Conservation (phyloP, 2,888 invertebrate genomes). For the Podotricha telesiphe region DNA sequence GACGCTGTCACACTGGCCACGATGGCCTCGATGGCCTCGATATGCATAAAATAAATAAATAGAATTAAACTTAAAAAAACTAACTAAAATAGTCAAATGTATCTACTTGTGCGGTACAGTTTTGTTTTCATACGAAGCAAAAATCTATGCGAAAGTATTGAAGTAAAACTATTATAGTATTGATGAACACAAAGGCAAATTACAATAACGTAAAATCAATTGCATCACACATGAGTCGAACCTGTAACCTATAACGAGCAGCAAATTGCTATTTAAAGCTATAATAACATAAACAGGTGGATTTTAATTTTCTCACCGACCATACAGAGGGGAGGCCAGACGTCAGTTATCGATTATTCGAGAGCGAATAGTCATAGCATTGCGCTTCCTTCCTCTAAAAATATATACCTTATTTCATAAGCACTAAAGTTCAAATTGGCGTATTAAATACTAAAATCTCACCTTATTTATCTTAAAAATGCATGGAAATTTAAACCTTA, state of each 20-base stretch:
- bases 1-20: too few species aligned
- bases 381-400: conserved; percentile 61
- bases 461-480: conserved; percentile 54
- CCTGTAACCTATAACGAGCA: background rate
- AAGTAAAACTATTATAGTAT: too few species aligned
- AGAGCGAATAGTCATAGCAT: conserved; percentile 74
- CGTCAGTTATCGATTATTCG: conserved; percentile 83
- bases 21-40: too few species aligned
- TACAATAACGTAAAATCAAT: background rate
- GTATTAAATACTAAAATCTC: conserved; percentile 60
- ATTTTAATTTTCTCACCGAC: conserved; percentile 29
- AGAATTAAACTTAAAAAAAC: too few species aligned
- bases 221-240: background rate
- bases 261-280: background rate
- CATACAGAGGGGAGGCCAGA: conserved; percentile 65
- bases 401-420: conserved; percentile 55
- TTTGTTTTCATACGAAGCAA: too few species aligned
- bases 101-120: too few species aligned
- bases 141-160: too few species aligned
- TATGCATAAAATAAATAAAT: too few species aligned
- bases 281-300: conserved; percentile 22
- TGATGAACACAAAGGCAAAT: too few species aligned
- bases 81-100: too few species aligned
- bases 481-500: conserved; percentile 54
- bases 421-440: conserved; percentile 55